Evolutionary conservation across 2,113 vertebrate species (phyloP).

Genomic region (Spea multiplicata): DNA sequence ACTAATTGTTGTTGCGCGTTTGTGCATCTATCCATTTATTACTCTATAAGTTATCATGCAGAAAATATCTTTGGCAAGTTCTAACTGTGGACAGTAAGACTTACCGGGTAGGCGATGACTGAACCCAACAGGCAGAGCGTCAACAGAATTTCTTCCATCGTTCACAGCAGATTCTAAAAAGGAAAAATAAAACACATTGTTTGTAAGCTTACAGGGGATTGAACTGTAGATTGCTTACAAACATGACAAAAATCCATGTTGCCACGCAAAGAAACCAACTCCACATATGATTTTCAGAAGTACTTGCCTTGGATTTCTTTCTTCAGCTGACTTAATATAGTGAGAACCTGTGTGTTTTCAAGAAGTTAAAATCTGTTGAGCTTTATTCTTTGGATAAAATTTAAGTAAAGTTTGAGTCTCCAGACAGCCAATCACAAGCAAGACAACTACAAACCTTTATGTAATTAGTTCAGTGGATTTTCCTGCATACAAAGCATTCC

Average conservation of each 20-base stretch:
- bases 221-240: too few relatives aligned
- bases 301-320: constrained; percentile 55
- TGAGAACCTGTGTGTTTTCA: constrained; percentile 52
- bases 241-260: too few relatives aligned
- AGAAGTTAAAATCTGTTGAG: constrained; percentile 1
- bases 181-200: constrained; percentile 42
- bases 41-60: too few relatives aligned
- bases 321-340: constrained; percentile 51
- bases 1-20: not conserved
- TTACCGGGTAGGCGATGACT: constrained; percentile 56
- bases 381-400: constrained; percentile 27
- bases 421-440: constrained; percentile 56
- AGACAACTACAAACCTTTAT: constrained; percentile 43
- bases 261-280: too few relatives aligned
- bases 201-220: too few relatives aligned
- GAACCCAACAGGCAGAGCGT: constrained; percentile 51
- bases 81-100: not conserved
- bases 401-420: constrained; percentile 61
- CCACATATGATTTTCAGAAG: constrained; percentile 1
- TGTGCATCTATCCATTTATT: too few relatives aligned
- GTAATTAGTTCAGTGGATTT: constrained; percentile 49
- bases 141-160: constrained; percentile 51
- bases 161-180: constrained; percentile 51
- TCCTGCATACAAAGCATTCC: constrained; percentile 53
- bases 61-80: too few relatives aligned